Base-by-base conservation (phyloP, 2,113 vertebrate genomes). In the Salvelinus sp. region DNA sequence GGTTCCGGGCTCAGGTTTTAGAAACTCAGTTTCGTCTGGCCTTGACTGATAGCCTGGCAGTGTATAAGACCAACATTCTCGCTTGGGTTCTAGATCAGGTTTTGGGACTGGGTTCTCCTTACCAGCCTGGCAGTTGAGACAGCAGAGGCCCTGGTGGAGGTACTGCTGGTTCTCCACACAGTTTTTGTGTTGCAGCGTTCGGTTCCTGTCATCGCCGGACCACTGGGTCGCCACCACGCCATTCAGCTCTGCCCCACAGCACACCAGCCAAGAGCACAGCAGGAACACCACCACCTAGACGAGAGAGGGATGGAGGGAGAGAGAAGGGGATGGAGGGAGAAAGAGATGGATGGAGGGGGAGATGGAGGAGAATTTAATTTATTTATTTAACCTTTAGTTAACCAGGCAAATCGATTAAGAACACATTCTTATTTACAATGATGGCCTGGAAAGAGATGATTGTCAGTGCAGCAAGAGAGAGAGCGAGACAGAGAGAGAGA, bases 111-210 rank as follows among this genome's bases (percentile, higher is more conserved):
- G 66, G 16, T 71, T 70, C 0, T 71, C 20, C 92, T 93, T 81
- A 94, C 93, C 93, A 13, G 92, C 93, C 27, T 87, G 86, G 80
- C 93, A 94, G 65, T 94, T 94, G 69, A 85, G 88, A 88, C 93
- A 94, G 86, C 93, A 94, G 73, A 89, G 78, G 6, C 85, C 85
- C n/a, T 82, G 85, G 78, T 90, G 74, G 27, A 73, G 76, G 78
- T 94, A 94, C 83, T 94, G 88, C 70, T 91, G 75, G 22, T 94
- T 91, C 84, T 94, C 93, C 23, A 89, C 3, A 2, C 93, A 94
- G 0, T 23, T 25, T 4, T 79, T 75, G 79, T 84, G 89, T 4
- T 48, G 83, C 0, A 86, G 50, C 0, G 91, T 94, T 38, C 65
- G 70, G 89, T 94, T 94, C 66, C 79, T 72, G 44, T 88, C 87